Evolutionary conservation across 1,140 invertebrate genomes (phyloP).

Genomic region (Drosophila athabasca): DNA sequence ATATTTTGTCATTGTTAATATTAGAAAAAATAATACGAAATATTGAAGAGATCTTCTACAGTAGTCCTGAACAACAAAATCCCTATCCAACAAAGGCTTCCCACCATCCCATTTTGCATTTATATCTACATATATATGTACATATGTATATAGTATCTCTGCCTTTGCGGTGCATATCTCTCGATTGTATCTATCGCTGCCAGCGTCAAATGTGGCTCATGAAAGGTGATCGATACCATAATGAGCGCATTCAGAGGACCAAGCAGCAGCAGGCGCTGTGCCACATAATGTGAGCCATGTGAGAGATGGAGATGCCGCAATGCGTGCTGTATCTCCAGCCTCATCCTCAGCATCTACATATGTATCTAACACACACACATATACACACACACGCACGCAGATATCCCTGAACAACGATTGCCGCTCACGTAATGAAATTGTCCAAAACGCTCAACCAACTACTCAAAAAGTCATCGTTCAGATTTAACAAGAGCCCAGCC

Average conservation of each 20-base stretch:
- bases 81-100: neutral
- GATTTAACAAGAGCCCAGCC: conserved; percentile 74
- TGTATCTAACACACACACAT: conserved; percentile 16
- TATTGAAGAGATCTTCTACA: too few relatives aligned
- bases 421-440: conserved; percentile 76
- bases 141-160: neutral
- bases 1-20: too few relatives aligned
- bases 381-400: conserved; percentile 4
- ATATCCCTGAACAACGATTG: conserved; percentile 19
- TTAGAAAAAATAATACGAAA: too few relatives aligned
- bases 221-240: conserved; percentile 68
- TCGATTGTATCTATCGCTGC: conserved; percentile 44
- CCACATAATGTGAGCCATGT: conserved; percentile 41
- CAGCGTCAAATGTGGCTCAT: conserved; percentile 49
- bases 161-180: conserved; percentile 20
- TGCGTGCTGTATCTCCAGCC: conserved; percentile 58
- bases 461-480: conserved; percentile 83
- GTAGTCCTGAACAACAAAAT: too few relatives aligned
- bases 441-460: conserved; percentile 80
- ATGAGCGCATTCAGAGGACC: conserved; percentile 52
- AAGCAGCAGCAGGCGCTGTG: conserved; percentile 6
- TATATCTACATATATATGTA: conserved; percentile 14
- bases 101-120: conserved; percentile 34
- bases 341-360: conserved; percentile 13
- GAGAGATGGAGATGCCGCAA: conserved; percentile 54